Percentiles rank a stretch among this genome's conserved stretches.
Evolutionary conservation across 2,888 invertebrate species (phyloP).

Genomic region (Imbricaverruca yamaguchii): DNA sequence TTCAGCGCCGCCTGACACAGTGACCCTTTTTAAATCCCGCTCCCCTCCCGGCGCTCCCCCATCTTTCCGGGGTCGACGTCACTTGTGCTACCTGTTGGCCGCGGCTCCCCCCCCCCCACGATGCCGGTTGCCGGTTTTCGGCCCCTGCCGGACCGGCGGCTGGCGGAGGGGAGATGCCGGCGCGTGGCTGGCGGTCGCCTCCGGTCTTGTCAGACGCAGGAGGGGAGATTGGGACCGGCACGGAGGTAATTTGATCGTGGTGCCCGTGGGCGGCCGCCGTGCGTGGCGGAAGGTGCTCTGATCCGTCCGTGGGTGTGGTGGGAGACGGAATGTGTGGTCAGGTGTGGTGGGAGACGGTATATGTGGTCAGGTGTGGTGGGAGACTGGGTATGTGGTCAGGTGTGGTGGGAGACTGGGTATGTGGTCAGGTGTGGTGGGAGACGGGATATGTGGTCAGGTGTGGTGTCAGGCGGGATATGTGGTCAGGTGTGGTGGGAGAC

Average conservation of each 20-base stretch:
- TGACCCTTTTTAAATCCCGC: constrained; percentile 15
- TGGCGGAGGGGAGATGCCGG: background rate
- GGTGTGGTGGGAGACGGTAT: background rate
- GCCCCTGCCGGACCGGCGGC: background rate
- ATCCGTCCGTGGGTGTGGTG: background rate
- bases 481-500: too few species aligned
- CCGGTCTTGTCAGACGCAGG: background rate
- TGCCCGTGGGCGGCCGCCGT: background rate
- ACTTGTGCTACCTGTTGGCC: background rate
- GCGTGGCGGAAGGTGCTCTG: background rate
- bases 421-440: too few species aligned
- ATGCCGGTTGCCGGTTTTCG: background rate
- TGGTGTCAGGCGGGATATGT: too few species aligned
- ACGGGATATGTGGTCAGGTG: too few species aligned
- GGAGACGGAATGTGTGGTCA: background rate
- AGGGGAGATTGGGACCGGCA: background rate
- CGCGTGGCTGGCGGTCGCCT: background rate
- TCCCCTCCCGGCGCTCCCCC: constrained; percentile 8
- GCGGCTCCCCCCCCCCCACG: background rate
- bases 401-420: too few species aligned
- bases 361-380: background rate
- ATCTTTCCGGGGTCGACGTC: background rate
- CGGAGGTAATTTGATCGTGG: background rate
- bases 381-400: too few species aligned
- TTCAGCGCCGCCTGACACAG: constrained; percentile 2